Evolutionary conservation across 2,888 invertebrate species (phyloP).

Genomic region (Troglohyphantes excavatus): DNA sequence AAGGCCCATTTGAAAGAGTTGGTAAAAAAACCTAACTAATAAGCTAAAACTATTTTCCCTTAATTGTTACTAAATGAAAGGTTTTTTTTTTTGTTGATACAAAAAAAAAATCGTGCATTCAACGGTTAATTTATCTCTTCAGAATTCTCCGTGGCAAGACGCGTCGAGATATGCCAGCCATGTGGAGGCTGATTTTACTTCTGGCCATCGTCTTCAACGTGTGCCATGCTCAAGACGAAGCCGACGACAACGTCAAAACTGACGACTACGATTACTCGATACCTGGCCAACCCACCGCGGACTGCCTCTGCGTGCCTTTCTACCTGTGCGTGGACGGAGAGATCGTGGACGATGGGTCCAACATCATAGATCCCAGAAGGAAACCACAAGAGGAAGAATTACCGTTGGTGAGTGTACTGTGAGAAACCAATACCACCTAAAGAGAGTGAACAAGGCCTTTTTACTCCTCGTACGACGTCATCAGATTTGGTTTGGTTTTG

Average conservation of each 20-base stretch:
- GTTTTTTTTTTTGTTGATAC: too few relatives aligned
- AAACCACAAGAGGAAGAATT: conserved; percentile 72
- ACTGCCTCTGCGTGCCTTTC: conserved; percentile 89
- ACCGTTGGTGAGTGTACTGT: conserved; percentile 58
- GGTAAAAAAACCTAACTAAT: too few relatives aligned
- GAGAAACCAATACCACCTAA: too few relatives aligned
- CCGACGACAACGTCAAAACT: neutral
- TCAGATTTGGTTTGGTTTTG: too few relatives aligned
- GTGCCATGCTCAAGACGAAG: neutral
- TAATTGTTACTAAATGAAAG: too few relatives aligned
- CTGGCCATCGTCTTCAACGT: neutral
- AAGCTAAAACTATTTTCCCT: too few relatives aligned
- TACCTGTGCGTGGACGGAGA: conserved; percentile 88
- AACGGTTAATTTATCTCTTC: too few relatives aligned
- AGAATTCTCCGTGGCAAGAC: too few relatives aligned
- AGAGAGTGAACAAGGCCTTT: too few relatives aligned
- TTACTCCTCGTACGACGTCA: too few relatives aligned
- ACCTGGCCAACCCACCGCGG: conserved; percentile 54
- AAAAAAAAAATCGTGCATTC: too few relatives aligned
- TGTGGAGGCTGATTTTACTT: neutral
- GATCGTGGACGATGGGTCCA: conserved; percentile 88
- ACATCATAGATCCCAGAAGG: conserved; percentile 89
- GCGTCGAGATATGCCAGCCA: neutral
- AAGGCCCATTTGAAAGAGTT: too few relatives aligned
- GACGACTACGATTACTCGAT: conserved; percentile 52